phyloP scores from a whole-genome alignment of 2,113 vertebrate species.

The Numida meleagris region DNA sequence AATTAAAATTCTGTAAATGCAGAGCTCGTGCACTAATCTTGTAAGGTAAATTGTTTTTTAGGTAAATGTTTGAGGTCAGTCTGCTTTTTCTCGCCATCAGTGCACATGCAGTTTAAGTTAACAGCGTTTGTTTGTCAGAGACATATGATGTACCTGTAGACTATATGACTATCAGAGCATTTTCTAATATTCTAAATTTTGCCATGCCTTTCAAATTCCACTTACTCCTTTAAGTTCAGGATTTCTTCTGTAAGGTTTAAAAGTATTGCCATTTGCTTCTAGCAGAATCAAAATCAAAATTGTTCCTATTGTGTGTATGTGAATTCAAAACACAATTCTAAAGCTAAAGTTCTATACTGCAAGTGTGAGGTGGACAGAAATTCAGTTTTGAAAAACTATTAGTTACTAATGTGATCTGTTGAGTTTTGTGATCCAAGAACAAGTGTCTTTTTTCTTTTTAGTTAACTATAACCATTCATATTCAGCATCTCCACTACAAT shows the following conservation, averaged over 20 bases:
- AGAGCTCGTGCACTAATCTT: not conserved
- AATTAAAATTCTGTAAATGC: not conserved
- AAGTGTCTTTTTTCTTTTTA: no score
- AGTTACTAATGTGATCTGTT: not conserved
- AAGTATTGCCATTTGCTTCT: not conserved
- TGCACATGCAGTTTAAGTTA: not conserved
- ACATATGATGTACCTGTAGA: not conserved
- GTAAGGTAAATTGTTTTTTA: not conserved
- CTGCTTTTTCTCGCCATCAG: not conserved
- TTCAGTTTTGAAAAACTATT: not conserved
- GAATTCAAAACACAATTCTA: not conserved
- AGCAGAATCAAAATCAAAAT: not conserved
- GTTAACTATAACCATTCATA: no score
- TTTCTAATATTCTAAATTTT: not conserved
- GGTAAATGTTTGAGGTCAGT: not conserved
- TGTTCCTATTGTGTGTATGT: not conserved
- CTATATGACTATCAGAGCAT: not conserved
- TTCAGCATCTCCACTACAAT: not conserved
- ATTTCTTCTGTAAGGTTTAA: not conserved
- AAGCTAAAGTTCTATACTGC: not conserved
- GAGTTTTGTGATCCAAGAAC: not conserved
- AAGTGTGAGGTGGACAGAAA: not conserved
- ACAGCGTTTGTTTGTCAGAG: not conserved
- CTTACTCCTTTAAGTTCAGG: not conserved
- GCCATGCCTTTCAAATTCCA: not conserved